A percentile compares a stretch with the other conserved stretches of the same genome.
phyloP scores from a whole-genome alignment of 2,113 vertebrate genomes.

The Sapayoa aenigma region DNA sequence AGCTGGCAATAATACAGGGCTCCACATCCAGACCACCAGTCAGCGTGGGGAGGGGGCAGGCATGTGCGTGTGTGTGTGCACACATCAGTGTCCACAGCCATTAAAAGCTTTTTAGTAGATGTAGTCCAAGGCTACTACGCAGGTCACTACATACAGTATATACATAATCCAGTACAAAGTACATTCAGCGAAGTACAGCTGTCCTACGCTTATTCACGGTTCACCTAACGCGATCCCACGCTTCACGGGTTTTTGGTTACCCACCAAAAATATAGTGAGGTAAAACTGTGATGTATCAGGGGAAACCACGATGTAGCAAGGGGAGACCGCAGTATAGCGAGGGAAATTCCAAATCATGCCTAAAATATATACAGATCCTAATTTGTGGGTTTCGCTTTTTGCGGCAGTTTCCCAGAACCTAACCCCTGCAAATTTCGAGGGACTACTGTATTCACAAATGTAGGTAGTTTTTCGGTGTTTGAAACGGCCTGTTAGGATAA shows the following conservation, averaged over 20 bases:
- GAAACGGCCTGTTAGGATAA: not conserved
- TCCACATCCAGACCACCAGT: not conserved
- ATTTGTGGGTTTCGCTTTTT: no score
- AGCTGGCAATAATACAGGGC: not conserved
- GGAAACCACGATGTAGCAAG: no score
- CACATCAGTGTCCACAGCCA: not conserved
- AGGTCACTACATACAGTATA: not conserved
- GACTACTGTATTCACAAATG: not conserved
- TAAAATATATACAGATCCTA: no score
- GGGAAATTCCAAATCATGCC: no score
- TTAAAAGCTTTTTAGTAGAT: not conserved
- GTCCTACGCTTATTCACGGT: no score
- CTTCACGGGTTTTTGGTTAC: no score
- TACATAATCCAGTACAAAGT: not conserved
- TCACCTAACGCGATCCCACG: no score
- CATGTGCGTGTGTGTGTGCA: rapidly evolving
- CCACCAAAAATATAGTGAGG: no score
- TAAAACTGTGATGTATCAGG: no score
- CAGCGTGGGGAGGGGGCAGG: not conserved
- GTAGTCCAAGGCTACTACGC: not conserved
- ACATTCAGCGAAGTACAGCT: not conserved
- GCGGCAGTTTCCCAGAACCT: no score
- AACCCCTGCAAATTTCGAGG: no score
- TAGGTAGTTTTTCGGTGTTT: not conserved
- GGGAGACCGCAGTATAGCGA: no score